These are phyloP conservation scores for Napeogenes inachia DNA, from an alignment of 2,888 invertebrate species.

Conservation along the genomic window DNA sequence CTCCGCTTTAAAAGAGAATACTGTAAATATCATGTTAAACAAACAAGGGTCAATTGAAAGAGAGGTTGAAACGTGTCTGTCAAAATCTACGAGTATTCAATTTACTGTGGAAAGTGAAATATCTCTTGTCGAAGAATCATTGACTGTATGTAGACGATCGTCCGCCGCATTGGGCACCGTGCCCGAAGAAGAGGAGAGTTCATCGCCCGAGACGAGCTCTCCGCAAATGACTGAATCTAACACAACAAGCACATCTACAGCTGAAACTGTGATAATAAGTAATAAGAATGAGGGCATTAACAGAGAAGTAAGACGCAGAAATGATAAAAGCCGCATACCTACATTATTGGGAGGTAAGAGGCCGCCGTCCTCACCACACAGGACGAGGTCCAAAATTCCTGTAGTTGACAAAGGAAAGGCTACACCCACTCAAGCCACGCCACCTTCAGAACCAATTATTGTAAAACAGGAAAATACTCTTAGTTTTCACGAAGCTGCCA, in stretches of 20 bases:
- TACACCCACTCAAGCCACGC: conserved; percentile 36
- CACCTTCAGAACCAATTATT: conserved; percentile 59
- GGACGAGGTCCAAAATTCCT: conserved; percentile 64
- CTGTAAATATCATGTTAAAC: conserved; percentile 63
- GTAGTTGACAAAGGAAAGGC: conserved; percentile 51
- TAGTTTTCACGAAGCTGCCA: conserved; percentile 85
- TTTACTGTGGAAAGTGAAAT: conserved; percentile 58
- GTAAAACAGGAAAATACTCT: conserved; percentile 78
- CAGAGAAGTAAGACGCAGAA: conserved; percentile 60
- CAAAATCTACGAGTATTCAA: conserved; percentile 64
- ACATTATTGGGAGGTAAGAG: conserved; percentile 70
- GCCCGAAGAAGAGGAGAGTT: conserved; percentile 80
- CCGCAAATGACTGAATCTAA: conserved; percentile 81
- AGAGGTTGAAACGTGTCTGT: conserved; percentile 49
- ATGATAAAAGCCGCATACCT: conserved; percentile 77
- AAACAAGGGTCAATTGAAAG: conserved; percentile 47
- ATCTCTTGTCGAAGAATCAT: conserved; percentile 67
- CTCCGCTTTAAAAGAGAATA: conserved; percentile 64
- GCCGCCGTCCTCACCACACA: conserved; percentile 67
- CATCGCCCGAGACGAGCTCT: conserved; percentile 68
- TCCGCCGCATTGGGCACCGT: conserved; percentile 75
- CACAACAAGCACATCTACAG: conserved; percentile 82
- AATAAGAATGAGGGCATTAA: conserved; percentile 67
- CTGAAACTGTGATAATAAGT: conserved; percentile 83
- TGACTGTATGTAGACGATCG: conserved; percentile 66